Evolutionary conservation across 2,888 invertebrate species (phyloP).

Genomic region (Pasiphila rectangulata): DNA sequence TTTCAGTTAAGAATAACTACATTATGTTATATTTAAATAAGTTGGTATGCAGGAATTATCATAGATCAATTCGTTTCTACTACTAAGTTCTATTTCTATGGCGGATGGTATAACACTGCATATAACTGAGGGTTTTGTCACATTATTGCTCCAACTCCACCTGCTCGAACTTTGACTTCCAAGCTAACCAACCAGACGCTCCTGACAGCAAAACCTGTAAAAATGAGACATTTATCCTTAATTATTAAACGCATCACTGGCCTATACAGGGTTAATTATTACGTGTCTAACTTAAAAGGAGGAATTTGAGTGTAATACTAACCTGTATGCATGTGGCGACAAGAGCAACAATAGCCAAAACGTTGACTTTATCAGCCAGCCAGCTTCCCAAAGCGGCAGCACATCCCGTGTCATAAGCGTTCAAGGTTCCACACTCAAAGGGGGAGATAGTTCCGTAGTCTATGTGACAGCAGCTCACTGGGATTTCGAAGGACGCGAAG

Average conservation of each 20-base stretch:
- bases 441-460: constrained; percentile 68
- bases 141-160: constrained; percentile 58
- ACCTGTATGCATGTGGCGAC: constrained; percentile 62
- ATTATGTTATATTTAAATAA: too few relatives aligned
- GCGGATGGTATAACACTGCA: neutral
- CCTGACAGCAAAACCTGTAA: constrained; percentile 54
- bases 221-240: constrained; percentile 8
- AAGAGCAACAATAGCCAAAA: constrained; percentile 51
- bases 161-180: constrained; percentile 61
- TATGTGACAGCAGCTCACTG: constrained; percentile 83
- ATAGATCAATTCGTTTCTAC: too few relatives aligned
- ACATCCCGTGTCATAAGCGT: constrained; percentile 73
- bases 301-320: constrained; percentile 10
- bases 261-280: too few relatives aligned
- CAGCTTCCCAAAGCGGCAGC: constrained; percentile 76
- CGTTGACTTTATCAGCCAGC: constrained; percentile 52
- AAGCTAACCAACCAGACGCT: constrained; percentile 57
- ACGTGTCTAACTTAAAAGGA: neutral
- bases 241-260: too few relatives aligned
- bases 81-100: too few relatives aligned
- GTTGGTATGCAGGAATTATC: too few relatives aligned
- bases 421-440: constrained; percentile 61
- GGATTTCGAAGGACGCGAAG: constrained; percentile 73
- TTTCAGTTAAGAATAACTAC: too few relatives aligned
- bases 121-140: neutral